These are phyloP conservation scores for Xenops minutus DNA, from an alignment of 2,797 vertebrate genomes.

Conservation along the genomic window DNA sequence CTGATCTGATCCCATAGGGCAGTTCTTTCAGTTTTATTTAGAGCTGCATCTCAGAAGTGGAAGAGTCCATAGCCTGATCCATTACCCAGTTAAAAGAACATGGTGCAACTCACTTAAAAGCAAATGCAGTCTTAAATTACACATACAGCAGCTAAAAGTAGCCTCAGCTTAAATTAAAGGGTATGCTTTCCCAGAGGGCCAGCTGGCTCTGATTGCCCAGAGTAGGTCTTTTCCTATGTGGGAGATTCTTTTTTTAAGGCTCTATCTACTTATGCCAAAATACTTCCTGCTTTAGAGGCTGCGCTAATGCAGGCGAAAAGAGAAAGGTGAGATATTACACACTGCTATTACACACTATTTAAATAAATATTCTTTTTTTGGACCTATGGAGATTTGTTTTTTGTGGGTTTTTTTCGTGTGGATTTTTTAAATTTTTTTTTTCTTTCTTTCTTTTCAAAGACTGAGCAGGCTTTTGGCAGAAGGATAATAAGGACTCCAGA, in stretches of 20 bases:
- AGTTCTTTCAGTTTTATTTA: constrained; percentile 51
- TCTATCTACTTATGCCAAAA: neutral
- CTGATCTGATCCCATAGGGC: constrained; percentile 11
- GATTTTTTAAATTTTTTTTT: neutral
- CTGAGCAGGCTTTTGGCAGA: constrained; percentile 29
- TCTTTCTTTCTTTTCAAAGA: neutral
- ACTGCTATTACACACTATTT: neutral
- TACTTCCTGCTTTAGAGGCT: neutral
- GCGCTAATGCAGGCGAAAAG: constrained; percentile 4
- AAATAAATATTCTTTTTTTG: constrained; percentile 36
- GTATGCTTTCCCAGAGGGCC: constrained; percentile 9
- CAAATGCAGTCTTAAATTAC: constrained; percentile 51
- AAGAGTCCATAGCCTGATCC: neutral
- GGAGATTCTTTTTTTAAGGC: constrained; percentile 31
- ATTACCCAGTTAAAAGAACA: constrained; percentile 43
- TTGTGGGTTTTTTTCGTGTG: neutral
- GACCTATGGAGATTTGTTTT: neutral
- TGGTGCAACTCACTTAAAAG: constrained; percentile 50
- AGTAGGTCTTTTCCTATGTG: constrained; percentile 24
- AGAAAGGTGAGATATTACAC: neutral
- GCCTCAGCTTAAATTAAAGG: constrained; percentile 37
- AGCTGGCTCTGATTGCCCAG: neutral
- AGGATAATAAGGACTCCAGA: constrained; percentile 31
- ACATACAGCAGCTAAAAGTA: constrained; percentile 23
- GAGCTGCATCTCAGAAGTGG: neutral